These are phyloP conservation scores for Caradrina clavipalpis DNA, from an alignment of 2,888 invertebrate species.

Conservation along the genomic window DNA sequence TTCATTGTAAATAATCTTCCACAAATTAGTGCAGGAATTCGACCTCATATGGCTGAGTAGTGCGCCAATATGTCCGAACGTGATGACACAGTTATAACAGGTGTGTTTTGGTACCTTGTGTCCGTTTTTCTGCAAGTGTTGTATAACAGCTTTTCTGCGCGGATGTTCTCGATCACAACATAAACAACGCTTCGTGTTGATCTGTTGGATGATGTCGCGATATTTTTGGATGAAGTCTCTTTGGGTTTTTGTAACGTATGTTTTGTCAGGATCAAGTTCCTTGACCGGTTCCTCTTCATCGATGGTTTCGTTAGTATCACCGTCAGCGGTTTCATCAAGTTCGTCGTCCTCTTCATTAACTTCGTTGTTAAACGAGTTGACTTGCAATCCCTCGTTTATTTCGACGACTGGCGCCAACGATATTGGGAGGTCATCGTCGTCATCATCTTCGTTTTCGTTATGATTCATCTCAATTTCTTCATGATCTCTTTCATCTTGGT, in stretches of 20 bases:
- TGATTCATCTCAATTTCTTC: constrained; percentile 76
- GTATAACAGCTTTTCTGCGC: constrained; percentile 88
- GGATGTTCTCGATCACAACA: constrained; percentile 88
- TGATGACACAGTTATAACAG: constrained; percentile 92
- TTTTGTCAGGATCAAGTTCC: constrained; percentile 82
- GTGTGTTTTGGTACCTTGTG: constrained; percentile 92
- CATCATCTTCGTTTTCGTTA: constrained; percentile 77
- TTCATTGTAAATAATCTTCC: constrained; percentile 89
- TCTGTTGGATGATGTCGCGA: constrained; percentile 87
- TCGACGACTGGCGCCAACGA: constrained; percentile 83
- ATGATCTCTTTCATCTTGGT: constrained; percentile 69
- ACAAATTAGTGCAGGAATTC: constrained; percentile 86
- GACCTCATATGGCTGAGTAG: constrained; percentile 89
- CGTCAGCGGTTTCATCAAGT: constrained; percentile 71
- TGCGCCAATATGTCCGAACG: constrained; percentile 89
- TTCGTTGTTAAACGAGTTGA: constrained; percentile 81
- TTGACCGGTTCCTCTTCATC: constrained; percentile 73
- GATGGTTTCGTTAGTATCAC: constrained; percentile 73
- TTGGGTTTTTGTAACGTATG: constrained; percentile 85
- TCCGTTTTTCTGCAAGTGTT: constrained; percentile 89
- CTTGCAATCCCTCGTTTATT: constrained; percentile 87
- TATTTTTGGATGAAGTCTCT: constrained; percentile 86
- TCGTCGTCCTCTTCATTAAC: constrained; percentile 82
- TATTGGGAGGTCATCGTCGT: constrained; percentile 83
- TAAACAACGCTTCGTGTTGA: constrained; percentile 87